Base-by-base conservation (phyloP, 2,888 invertebrate species). In the Timema podura region DNA sequence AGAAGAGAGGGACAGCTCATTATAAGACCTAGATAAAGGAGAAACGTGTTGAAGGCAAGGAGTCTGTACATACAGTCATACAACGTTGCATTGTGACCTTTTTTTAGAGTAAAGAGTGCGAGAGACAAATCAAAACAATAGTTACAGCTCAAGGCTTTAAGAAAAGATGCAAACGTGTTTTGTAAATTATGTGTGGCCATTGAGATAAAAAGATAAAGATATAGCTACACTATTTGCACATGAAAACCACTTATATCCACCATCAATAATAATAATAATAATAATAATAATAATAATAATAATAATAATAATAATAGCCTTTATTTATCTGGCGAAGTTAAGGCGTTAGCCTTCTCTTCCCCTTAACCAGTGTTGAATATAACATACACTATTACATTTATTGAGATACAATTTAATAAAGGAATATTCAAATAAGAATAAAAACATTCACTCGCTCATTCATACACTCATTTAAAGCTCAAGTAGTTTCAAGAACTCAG, bases 231-330 rank as follows among this genome's bases (percentile, higher is more conserved):
- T 1, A 61, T 61, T 61, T 44, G 44, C 61, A 6, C 61, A 16
- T 44, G 61, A 44, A 61, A 61, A 61, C 61, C 61, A 61, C 44
- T 61, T 61, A 3, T 61, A 16, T 13, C 16, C 61, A 6, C 61
- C 61, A 61, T 61, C 61, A 30, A 61, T 61, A 30, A 61, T 61
- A 45, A 30, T 7, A 30, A 61, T 30, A 61, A 61, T 61, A 61
- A 61, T 13, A 61, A 7, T 44, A n/a, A 30, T 5, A 61, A 44
- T 45, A 61, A 61, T n/a, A 45, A 11, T 30, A 61, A 45, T 61
- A 45, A 45, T 5, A 44, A 45, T 30, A 44, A 45, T 45, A 61
- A 45, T 45, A 16, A 7, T 44, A 61, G 61, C 45, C 44, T n/a
- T 5, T 6, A 45, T 7, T 44, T 61, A 8, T 61, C 61, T 45